phyloP scores from a whole-genome alignment of 2,888 invertebrate genomes.

The Belgica antarctica region DNA sequence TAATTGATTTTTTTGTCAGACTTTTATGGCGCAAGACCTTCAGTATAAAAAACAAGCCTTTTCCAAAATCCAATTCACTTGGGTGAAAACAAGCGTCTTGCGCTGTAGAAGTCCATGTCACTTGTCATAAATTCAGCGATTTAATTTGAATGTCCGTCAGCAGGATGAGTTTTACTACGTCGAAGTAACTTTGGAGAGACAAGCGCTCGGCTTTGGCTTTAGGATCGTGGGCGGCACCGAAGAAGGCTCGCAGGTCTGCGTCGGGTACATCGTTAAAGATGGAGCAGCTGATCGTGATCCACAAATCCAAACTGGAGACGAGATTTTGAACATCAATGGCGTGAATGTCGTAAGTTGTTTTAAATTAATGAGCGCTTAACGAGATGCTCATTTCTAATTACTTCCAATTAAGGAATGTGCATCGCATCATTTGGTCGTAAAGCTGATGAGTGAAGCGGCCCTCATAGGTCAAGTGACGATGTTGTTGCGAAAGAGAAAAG shows the following conservation, averaged over 20 bases:
- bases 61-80: no score
- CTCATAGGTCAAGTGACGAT: conserved; percentile 81
- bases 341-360: conserved; percentile 65
- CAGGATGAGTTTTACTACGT: conserved; percentile 51
- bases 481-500: conserved; percentile 64
- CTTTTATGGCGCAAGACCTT: no score
- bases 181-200: conserved; percentile 75
- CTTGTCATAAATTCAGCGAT: neutral
- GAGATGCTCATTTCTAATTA: no score
- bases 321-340: conserved; percentile 92
- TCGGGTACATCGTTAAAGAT: conserved; percentile 94
- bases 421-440: conserved; percentile 90
- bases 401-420: conserved; percentile 61
- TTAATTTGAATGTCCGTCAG: conserved; percentile 39
- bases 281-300: conserved; percentile 93
- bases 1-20: neutral
- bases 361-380: neutral
- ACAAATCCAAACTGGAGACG: conserved; percentile 85
- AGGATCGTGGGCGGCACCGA: conserved; percentile 97
- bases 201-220: conserved; percentile 95
- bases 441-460: conserved; percentile 86
- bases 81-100: no score
- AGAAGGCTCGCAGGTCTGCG: conserved; percentile 94
- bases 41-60: no score
- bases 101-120: no score